Conservation (phyloP, 2,888 invertebrate species). For the Rotaria macrura region DNA sequence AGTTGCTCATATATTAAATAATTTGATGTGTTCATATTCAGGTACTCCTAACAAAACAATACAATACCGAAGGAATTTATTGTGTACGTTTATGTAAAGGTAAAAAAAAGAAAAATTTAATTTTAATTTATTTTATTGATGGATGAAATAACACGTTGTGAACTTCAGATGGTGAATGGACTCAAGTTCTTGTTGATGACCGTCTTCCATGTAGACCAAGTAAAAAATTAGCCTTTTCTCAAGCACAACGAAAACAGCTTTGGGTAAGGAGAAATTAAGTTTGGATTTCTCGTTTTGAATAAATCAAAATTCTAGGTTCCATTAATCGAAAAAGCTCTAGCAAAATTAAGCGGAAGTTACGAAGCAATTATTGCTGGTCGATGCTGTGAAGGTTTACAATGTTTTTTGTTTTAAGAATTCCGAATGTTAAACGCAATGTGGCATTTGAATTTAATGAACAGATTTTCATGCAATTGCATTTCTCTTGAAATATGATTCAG, state of each 20-base stretch:
- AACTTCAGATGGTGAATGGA: constrained; percentile 74
- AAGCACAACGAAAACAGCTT: constrained; percentile 81
- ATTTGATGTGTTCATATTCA: too few relatives aligned
- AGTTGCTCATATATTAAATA: neutral
- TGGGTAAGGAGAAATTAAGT: constrained; percentile 55
- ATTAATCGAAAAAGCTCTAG: constrained; percentile 34
- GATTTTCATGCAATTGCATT: too few relatives aligned
- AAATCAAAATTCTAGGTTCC: constrained; percentile 48
- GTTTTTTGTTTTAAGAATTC: too few relatives aligned
- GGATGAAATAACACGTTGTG: neutral
- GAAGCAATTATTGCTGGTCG: constrained; percentile 33
- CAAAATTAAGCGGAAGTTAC: constrained; percentile 33
- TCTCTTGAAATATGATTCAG: too few relatives aligned
- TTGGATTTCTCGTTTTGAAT: too few relatives aligned
- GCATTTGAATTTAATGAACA: too few relatives aligned
- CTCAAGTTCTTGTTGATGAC: constrained; percentile 86
- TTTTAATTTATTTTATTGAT: too few relatives aligned
- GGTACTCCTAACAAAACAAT: constrained; percentile 29
- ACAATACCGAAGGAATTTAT: constrained; percentile 50
- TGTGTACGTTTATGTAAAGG: constrained; percentile 65
- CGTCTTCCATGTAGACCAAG: constrained; percentile 83
- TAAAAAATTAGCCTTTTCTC: constrained; percentile 78
- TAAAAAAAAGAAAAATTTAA: neutral
- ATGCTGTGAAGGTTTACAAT: constrained; percentile 28
- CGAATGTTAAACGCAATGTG: too few relatives aligned